Conservation (phyloP, 2,113 vertebrate genomes). For the Laticauda colubrina region DNA sequence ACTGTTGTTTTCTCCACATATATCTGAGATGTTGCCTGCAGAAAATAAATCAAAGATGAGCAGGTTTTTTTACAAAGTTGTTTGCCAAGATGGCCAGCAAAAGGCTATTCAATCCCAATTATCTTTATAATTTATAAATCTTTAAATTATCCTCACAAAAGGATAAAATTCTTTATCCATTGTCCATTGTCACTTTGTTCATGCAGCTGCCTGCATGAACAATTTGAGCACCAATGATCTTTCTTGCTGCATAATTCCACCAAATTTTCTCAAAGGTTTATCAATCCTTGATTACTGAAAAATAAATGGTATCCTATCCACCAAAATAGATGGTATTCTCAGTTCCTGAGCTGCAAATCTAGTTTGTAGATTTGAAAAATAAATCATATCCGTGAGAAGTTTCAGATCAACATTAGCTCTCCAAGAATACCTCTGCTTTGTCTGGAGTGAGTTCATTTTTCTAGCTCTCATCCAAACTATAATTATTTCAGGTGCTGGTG, state of each 20-base stretch:
- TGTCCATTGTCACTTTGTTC: slow-evolving; percentile 57
- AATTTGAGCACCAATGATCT: slow-evolving; percentile 58
- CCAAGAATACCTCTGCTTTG: neutral
- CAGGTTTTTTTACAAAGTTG: neutral
- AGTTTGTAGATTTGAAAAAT: neutral
- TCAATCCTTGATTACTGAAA: neutral
- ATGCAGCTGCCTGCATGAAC: slow-evolving; percentile 36
- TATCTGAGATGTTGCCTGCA: neutral
- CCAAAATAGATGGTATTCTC: neutral
- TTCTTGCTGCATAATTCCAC: slow-evolving; percentile 41
- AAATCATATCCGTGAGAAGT: neutral
- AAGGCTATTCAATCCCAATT: slow-evolving; percentile 52
- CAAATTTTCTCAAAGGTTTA: neutral
- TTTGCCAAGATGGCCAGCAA: slow-evolving; percentile 37
- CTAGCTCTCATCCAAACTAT: neutral
- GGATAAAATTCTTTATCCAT: slow-evolving; percentile 35
- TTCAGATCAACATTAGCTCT: neutral
- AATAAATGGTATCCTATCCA: neutral
- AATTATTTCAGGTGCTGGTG: neutral
- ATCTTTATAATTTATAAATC: neutral
- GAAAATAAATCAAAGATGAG: slow-evolving; percentile 3
- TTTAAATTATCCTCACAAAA: slow-evolving; percentile 33
- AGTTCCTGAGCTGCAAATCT: neutral
- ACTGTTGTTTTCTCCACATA: slow-evolving; percentile 50
- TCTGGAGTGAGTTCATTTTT: neutral